phyloP scores from a whole-genome alignment of 2,888 invertebrate species.

The Trissonchulus latispiculum region DNA sequence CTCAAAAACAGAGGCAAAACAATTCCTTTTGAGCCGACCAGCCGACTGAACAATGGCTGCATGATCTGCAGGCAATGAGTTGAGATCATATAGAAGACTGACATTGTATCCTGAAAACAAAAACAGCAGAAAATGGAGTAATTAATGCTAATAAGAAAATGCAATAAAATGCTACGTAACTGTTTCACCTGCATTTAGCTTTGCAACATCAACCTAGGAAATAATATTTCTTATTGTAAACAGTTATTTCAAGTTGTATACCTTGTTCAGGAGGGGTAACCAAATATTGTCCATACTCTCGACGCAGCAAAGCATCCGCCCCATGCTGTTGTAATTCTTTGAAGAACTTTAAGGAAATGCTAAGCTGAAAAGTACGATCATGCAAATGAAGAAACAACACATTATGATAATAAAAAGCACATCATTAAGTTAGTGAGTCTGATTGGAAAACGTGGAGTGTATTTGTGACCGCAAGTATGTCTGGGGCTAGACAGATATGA shows the following conservation, averaged over 20 bases:
- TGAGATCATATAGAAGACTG: conserved; percentile 80
- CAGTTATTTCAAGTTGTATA: too few species aligned
- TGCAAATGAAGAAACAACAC: too few species aligned
- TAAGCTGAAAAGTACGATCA: conserved; percentile 64
- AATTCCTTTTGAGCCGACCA: conserved; percentile 87
- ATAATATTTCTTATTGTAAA: not conserved
- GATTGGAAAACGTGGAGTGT: too few species aligned
- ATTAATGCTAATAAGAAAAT: not conserved
- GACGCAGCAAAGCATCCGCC: too few species aligned
- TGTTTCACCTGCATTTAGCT: not conserved
- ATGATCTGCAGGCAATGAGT: conserved; percentile 77
- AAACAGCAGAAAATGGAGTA: conserved; percentile 55
- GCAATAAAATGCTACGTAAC: not conserved
- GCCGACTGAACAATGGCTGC: conserved; percentile 67
- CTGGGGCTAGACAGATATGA: too few species aligned
- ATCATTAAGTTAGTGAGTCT: too few species aligned
- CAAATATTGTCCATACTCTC: too few species aligned
- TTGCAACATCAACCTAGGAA: not conserved
- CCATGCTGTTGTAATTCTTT: conserved; percentile 96
- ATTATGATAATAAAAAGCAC: too few species aligned
- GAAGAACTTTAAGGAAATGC: conserved; percentile 89
- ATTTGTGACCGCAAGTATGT: too few species aligned
- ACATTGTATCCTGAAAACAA: conserved; percentile 71
- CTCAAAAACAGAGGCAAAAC: conserved; percentile 98
- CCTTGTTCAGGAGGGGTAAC: too few species aligned